Conservation (phyloP, 2,797 vertebrate species). For the Coilia nasus region DNA sequence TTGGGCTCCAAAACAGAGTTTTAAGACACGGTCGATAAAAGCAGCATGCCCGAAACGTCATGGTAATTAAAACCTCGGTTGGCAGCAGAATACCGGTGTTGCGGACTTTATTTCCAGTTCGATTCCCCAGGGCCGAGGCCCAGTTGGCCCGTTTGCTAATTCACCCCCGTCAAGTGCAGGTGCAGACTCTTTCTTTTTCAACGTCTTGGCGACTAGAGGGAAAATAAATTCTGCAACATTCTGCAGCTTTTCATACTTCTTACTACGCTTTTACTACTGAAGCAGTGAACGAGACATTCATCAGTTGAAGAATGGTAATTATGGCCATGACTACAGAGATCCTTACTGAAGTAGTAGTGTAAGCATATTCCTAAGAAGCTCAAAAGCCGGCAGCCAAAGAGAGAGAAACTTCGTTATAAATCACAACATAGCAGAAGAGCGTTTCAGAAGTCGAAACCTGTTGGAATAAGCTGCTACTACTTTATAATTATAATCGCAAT, state of each 20-base stretch:
- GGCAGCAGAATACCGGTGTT: too few relatives aligned
- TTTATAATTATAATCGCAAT: background rate
- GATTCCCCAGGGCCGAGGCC: too few relatives aligned
- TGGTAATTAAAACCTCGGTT: too few relatives aligned
- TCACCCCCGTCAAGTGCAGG: background rate
- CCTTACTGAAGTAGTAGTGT: background rate
- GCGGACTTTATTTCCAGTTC: too few relatives aligned
- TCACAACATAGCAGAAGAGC: background rate
- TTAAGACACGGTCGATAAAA: too few relatives aligned
- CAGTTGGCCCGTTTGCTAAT: too few relatives aligned
- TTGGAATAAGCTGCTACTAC: constrained; percentile 19
- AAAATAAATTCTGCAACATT: background rate
- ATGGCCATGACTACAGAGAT: background rate
- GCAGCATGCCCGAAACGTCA: too few relatives aligned
- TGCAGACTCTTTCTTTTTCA: background rate
- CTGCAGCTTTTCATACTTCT: background rate
- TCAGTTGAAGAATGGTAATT: background rate
- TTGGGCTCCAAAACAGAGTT: too few relatives aligned
- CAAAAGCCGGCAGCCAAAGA: background rate
- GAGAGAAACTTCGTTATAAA: background rate
- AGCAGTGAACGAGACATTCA: background rate
- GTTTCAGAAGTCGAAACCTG: constrained; percentile 14
- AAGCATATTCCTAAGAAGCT: constrained; percentile 9
- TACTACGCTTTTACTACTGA: background rate
- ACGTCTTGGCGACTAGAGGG: background rate